Percentiles rank a stretch among this genome's conserved stretches.
Conservation (phyloP, 2,888 invertebrate species). For the Drosophila paranaensis region DNA sequence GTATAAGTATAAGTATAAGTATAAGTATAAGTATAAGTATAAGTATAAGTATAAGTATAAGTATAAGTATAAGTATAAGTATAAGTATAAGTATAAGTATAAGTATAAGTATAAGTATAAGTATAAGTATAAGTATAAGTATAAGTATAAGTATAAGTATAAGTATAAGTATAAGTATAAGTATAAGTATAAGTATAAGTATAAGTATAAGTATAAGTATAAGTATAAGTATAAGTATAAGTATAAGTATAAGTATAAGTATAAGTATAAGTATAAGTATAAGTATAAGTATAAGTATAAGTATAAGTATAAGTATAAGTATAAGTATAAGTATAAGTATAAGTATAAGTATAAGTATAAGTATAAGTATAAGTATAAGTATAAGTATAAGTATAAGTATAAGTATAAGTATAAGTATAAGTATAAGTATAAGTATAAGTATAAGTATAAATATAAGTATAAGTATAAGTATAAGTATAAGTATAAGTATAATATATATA, state of each 20-base stretch:
- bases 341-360: constrained; percentile 6
- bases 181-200: constrained; percentile 4
- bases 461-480: constrained; percentile 1
- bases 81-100: constrained; percentile 3
- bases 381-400: constrained; percentile 5
- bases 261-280: not conserved
- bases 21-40: constrained; percentile 4
- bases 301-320: no score
- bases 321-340: constrained; percentile 1
- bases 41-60: constrained; percentile 2
- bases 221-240: not conserved
- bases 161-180: not conserved
- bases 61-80: constrained; percentile 4
- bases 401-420: not conserved
- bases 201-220: constrained; percentile 1
- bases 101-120: constrained; percentile 9
- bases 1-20: constrained; percentile 1
- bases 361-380: constrained; percentile 4
- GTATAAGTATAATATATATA: constrained; percentile 4
- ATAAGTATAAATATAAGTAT: constrained; percentile 1
- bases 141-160: constrained; percentile 7
- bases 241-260: constrained; percentile 1
- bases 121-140: constrained; percentile 5
- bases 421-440: constrained; percentile 1
- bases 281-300: no score